These are phyloP conservation scores for Crepidodera aurea DNA, from an alignment of 2,888 invertebrate genomes.

Conservation along the genomic window DNA sequence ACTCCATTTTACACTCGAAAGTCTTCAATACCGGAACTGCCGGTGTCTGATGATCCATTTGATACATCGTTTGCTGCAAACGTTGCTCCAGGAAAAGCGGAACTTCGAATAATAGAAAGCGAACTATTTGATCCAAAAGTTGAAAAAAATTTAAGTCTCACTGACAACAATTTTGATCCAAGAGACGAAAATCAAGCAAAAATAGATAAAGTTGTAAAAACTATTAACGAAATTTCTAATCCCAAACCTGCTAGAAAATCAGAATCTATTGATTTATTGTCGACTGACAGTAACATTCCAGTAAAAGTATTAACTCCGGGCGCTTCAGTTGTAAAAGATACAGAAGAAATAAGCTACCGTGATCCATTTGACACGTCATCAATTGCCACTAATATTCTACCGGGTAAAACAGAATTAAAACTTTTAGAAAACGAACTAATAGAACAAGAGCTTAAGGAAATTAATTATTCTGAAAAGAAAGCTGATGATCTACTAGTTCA, in stretches of 20 bases:
- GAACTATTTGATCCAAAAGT: slow-evolving; percentile 60
- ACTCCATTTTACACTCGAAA: slow-evolving; percentile 83
- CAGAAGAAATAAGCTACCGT: slow-evolving; percentile 61
- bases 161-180: slow-evolving; percentile 72
- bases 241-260: slow-evolving; percentile 43
- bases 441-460: slow-evolving; percentile 56
- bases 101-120: slow-evolving; percentile 66
- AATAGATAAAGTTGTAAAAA: slow-evolving; percentile 56
- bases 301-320: slow-evolving; percentile 76
- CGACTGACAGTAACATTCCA: slow-evolving; percentile 68
- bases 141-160: slow-evolving; percentile 64
- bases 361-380: slow-evolving; percentile 89
- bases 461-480: slow-evolving; percentile 6
- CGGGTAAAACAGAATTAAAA: slow-evolving; percentile 81
- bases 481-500: slow-evolving; percentile 52
- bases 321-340: slow-evolving; percentile 55
- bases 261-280: slow-evolving; percentile 59
- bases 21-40: slow-evolving; percentile 66
- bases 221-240: slow-evolving; percentile 60
- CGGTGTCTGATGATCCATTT: slow-evolving; percentile 68
- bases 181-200: slow-evolving; percentile 58
- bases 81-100: slow-evolving; percentile 66
- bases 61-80: slow-evolving; percentile 71
- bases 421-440: slow-evolving; percentile 79
- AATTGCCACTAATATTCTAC: slow-evolving; percentile 77